Percentiles rank a stretch among this genome's conserved stretches.
Conservation (phyloP, 2,888 invertebrate genomes). For the Horisme vitalbata region DNA sequence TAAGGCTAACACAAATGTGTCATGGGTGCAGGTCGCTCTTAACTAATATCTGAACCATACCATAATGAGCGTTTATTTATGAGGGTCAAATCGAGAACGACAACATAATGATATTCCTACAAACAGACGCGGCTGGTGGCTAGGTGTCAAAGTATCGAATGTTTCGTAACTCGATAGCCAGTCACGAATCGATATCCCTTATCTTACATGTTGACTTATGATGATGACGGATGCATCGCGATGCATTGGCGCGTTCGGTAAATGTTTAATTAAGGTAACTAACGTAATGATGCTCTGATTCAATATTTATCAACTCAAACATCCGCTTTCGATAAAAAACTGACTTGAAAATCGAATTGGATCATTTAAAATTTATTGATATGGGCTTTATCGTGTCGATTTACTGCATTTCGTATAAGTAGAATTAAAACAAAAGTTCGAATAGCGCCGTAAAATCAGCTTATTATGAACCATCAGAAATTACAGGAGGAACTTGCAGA, state of each 20-base stretch:
- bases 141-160: constrained; percentile 66
- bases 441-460: constrained; percentile 6
- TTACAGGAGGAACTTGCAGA: constrained; percentile 10
- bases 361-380: constrained; percentile 9
- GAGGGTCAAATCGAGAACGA: constrained; percentile 56
- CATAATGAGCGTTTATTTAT: constrained; percentile 30
- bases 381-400: not conserved
- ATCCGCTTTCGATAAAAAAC: constrained; percentile 22
- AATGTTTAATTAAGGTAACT: constrained; percentile 61
- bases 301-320: constrained; percentile 19
- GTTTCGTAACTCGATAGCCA: constrained; percentile 69
- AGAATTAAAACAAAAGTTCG: constrained; percentile 2
- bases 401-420: not conserved
- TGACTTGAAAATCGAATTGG: constrained; percentile 1
- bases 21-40: too few relatives aligned
- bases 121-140: constrained; percentile 59
- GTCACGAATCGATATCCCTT: constrained; percentile 71
- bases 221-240: constrained; percentile 62
- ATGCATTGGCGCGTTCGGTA: constrained; percentile 66
- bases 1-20: too few relatives aligned
- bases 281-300: constrained; percentile 33
- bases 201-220: constrained; percentile 64
- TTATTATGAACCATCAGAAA: constrained; percentile 12
- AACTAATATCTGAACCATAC: constrained; percentile 10
- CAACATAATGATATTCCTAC: constrained; percentile 53